Conservation (phyloP, 2,797 vertebrate species). For the Syncerus caffer region DNA sequence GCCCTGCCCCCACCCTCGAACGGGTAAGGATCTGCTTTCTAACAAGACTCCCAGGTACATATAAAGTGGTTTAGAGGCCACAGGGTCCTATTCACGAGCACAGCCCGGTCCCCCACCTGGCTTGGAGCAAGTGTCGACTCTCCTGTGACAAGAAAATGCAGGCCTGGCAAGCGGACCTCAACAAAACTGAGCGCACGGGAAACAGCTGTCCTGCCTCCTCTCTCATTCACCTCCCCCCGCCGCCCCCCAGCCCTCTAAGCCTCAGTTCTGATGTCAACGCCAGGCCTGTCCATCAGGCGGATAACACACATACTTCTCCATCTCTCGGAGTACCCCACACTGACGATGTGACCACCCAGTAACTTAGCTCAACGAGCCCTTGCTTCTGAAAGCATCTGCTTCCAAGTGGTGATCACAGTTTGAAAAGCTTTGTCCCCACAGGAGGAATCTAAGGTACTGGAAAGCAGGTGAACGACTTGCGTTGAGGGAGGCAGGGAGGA, state of each 20-base stretch:
- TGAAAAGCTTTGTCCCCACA: not conserved
- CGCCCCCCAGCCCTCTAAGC: not conserved
- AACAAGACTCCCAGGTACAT: not conserved
- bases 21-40: not conserved
- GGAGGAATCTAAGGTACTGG: not conserved
- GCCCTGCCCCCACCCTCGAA: not conserved
- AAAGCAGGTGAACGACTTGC: not conserved
- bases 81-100: not conserved
- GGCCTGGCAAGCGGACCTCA: not conserved
- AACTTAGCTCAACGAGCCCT: not conserved
- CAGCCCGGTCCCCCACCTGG: fast-evolving
- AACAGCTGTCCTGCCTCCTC: not conserved
- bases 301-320: not conserved
- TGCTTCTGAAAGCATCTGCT: not conserved
- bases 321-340: not conserved
- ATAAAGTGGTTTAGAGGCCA: not conserved
- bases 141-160: not conserved
- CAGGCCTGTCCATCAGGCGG: not conserved
- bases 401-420: not conserved
- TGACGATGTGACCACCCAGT: not conserved
- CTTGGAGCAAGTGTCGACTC: fast-evolving
- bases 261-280: not conserved
- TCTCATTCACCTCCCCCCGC: too few species aligned
- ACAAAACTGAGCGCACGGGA: not conserved
- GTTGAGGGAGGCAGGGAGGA: not conserved